Percentiles rank a stretch among this genome's conserved stretches.
Evolutionary conservation across 1,140 invertebrate genomes (phyloP).

Genomic region (Sminthurides bifidus): DNA sequence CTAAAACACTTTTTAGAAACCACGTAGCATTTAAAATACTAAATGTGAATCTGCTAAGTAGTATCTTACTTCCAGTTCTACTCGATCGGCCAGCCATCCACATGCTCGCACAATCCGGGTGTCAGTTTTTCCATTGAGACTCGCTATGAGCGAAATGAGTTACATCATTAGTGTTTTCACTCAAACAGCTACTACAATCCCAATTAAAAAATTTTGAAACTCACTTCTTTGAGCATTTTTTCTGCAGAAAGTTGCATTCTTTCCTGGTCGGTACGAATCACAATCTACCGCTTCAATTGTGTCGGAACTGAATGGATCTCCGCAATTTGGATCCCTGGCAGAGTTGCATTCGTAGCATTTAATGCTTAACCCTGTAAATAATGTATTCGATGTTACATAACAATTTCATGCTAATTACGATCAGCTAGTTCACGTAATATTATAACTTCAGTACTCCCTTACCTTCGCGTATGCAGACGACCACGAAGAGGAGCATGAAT

Average conservation of each 20-base stretch:
- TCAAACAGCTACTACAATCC: background rate
- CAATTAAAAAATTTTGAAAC: slow-evolving; percentile 3
- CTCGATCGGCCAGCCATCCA: slow-evolving; percentile 10
- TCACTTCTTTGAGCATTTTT: slow-evolving; percentile 63
- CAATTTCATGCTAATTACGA: too few relatives aligned
- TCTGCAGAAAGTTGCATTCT: slow-evolving; percentile 54
- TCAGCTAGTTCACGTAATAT: too few relatives aligned
- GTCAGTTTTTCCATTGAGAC: background rate
- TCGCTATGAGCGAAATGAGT: slow-evolving; percentile 2
- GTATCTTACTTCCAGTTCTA: background rate
- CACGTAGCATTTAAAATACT: too few relatives aligned
- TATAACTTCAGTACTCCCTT: background rate
- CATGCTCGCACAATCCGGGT: slow-evolving; percentile 13
- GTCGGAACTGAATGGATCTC: slow-evolving; percentile 67
- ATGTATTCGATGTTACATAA: background rate
- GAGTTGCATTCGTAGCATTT: slow-evolving; percentile 30
- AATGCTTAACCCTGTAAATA: slow-evolving; percentile 14
- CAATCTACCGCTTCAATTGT: slow-evolving; percentile 71
- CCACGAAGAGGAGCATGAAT: background rate
- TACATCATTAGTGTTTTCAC: background rate
- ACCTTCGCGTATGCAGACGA: slow-evolving; percentile 3
- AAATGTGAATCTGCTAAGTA: background rate
- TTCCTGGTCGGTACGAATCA: slow-evolving; percentile 53
- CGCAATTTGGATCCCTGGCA: slow-evolving; percentile 42
- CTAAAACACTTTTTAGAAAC: too few relatives aligned